A percentile compares a stretch with the other conserved stretches of the same genome.
Evolutionary conservation across 2,888 invertebrate species (phyloP).

Genomic region (Camponotus fellah): DNA sequence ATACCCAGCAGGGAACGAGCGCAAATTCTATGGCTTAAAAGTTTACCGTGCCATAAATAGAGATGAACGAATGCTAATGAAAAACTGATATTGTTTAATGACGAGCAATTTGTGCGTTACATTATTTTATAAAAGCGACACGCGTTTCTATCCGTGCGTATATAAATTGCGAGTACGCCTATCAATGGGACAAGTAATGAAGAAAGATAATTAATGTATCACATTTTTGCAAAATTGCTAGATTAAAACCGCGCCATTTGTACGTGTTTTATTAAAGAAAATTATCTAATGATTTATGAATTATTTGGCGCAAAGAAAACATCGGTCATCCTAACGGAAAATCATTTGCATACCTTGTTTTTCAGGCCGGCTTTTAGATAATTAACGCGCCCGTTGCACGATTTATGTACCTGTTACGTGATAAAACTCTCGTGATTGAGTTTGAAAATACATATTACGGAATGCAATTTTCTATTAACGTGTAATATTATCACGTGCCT

Average conservation of each 20-base stretch:
- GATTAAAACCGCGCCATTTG: background rate
- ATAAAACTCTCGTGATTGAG: background rate
- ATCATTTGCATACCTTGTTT: slow-evolving; percentile 1
- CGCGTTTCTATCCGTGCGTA: slow-evolving; percentile 28
- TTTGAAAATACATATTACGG: background rate
- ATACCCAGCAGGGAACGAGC: background rate
- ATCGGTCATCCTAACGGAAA: slow-evolving; percentile 30
- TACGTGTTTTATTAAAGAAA: background rate
- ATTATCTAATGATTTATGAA: slow-evolving; percentile 35
- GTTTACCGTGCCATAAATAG: background rate
- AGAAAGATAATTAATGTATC: slow-evolving; percentile 33
- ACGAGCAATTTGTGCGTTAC: slow-evolving; percentile 40
- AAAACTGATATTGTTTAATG: slow-evolving; percentile 41
- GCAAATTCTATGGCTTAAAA: background rate
- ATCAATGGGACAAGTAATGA: slow-evolving; percentile 39
- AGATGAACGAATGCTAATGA: slow-evolving; percentile 14
- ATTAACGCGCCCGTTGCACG: slow-evolving; percentile 12
- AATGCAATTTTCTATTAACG: slow-evolving; percentile 17
- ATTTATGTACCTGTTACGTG: background rate
- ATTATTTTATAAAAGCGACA: slow-evolving; percentile 25
- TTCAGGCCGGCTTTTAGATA: slow-evolving; percentile 3
- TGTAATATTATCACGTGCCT: background rate
- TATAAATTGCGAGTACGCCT: slow-evolving; percentile 32
- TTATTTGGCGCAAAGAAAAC: slow-evolving; percentile 4
- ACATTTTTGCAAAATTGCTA: background rate